A percentile compares a stretch with the other conserved stretches of the same genome.
phyloP scores from a whole-genome alignment of 2,888 invertebrate genomes.

The Calliscelio sp. region DNA sequence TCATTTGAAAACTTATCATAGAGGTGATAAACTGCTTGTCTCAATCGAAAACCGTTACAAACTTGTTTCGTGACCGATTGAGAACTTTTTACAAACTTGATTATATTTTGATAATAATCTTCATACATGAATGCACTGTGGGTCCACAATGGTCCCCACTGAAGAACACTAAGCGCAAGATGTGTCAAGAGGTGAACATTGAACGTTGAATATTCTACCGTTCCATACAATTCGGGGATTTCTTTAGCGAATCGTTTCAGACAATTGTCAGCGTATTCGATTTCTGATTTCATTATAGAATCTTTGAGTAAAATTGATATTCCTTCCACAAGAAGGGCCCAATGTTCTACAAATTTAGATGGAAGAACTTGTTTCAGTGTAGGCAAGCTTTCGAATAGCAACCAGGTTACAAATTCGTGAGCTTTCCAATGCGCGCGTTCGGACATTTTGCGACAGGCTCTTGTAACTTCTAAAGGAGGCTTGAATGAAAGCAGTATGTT shows the following conservation, averaged over 20 bases:
- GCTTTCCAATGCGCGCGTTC: conserved; percentile 59
- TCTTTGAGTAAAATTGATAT: conserved; percentile 38
- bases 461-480: conserved; percentile 41
- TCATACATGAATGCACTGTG: conserved; percentile 69
- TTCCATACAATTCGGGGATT: conserved; percentile 37
- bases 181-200: conserved; percentile 44
- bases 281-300: conserved; percentile 56
- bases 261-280: conserved; percentile 41
- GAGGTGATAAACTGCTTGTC: too few relatives aligned
- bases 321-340: conserved; percentile 50
- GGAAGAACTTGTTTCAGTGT: conserved; percentile 47
- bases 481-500: conserved; percentile 41
- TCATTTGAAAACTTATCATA: too few relatives aligned
- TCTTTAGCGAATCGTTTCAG: conserved; percentile 51
- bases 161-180: too few relatives aligned
- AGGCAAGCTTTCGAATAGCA: conserved; percentile 35
- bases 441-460: conserved; percentile 50
- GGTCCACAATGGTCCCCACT: conserved; percentile 51
- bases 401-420: conserved; percentile 53
- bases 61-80: conserved; percentile 58
- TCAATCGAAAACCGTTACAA: conserved; percentile 18
- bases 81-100: conserved; percentile 57
- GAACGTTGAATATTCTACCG: neutral
- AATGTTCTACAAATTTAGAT: conserved; percentile 45
- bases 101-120: conserved; percentile 52